Evolutionary conservation across 2,888 invertebrate genomes (phyloP), one percentile per base, ranked within the genome.

Genomic region (Neelides folsomi): DNA sequence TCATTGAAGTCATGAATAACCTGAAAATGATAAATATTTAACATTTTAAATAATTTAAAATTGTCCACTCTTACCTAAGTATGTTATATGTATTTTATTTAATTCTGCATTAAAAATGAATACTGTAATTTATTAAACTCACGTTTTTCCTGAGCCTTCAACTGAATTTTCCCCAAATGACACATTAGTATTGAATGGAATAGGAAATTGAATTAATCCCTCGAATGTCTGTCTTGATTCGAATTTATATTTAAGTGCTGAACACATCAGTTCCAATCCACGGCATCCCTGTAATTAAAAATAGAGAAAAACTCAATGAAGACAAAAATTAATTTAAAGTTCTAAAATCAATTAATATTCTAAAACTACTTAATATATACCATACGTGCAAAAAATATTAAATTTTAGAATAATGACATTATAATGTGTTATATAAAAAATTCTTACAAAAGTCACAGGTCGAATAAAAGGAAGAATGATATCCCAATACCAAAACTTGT

Each of bases 1-100:
- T 70, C 7, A 89, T 71, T 51, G 80, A 81, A 66, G 81, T 79
- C 68, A 83, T 82, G 0, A 82, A 69, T 49, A 85, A 70, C 50
- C 81, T 80, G 67, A 41, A 68, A 41, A n/a, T 8, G 8, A 13
- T 12, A 6, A 12, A 42, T 16, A 42, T 18, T 4, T 5, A 42
- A 27, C 7, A 27, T 27, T 27, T 27, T 12, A 48, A 48, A 18
- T 27, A 12, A 35, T 27, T 46, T 12, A 37, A 38, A n/a, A n/a
- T n/a, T n/a, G n/a, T n/a, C n/a, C n/a, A 7, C 15, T 13, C 6
- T 40, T 40, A n/a, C 15, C 37, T 10, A 37, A 12, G 12, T 10
- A 36, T 36, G 12, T 9, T 36, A 36, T 9, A 36, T 9, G 37
- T 36, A 12, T 12, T 9, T 43, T 6, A 8, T 18, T 43, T 10